Base-by-base conservation (phyloP, 2,113 vertebrate genomes). In the Steatornis caripensis region DNA sequence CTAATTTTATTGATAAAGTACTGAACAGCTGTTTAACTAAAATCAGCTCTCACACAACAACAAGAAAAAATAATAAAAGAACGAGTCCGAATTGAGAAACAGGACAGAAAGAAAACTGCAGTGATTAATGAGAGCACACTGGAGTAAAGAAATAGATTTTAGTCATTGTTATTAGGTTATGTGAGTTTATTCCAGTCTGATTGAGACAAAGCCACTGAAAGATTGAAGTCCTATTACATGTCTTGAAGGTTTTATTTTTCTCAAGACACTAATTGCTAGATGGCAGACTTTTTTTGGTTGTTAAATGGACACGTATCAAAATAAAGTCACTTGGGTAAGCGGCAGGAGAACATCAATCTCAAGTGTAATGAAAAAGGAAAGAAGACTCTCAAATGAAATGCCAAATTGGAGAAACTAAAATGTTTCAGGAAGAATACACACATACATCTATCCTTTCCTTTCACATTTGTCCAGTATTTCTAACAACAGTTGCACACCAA, bases 1-100 rank as follows among this genome's bases (percentile, higher is more conserved):
- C 29, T 81, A 82, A 72, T 75, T 81, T 89, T 74, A 60, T 58
- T 90, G 68, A 94, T 84, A 81, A 93, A 96, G 69, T 72, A 74
- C 65, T 78, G 75, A 84, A 70, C 57, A 94, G 68, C 62, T 89
- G 62, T 87, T 97, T 92, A 85, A 91, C 96, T 95, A 86, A 96
- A 94, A 97, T 93, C 93, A 84, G 87, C 90, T 95, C 80, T 95
- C 66, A 75, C 51, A 93, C 45, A 92, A 46, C 10, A 22, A 54
- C 14, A 46, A 4, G 3, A 90, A 75, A 64, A 8, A 20, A 90
- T n/a, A n/a, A n/a, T n/a, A 46, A 95, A 74, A 89, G 89, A 94
- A 88, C 81, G 48, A 95, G 32, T 24, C 55, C 5, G 7, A 71
- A 93, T 51, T 87, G 36, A 78, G 88, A 95, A 93, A 87, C 36